Evolutionary conservation across 1,140 invertebrate genomes (phyloP).

Genomic region (Orchesella cincta): DNA sequence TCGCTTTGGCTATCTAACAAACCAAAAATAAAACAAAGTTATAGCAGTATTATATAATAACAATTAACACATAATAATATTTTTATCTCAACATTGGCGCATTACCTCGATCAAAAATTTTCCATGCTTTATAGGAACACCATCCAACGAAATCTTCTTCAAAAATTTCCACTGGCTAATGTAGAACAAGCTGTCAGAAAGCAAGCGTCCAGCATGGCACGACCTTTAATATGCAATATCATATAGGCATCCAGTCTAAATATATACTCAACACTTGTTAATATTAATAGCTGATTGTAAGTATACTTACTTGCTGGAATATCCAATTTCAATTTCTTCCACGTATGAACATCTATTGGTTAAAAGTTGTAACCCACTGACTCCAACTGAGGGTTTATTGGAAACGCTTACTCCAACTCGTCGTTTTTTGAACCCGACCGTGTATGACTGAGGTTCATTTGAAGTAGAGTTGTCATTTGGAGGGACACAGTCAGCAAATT

Average conservation of each 20-base stretch:
- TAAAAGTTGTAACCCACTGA: constrained; percentile 26
- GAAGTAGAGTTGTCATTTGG: not conserved
- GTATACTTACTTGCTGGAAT: constrained; percentile 28
- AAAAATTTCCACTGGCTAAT: constrained; percentile 28
- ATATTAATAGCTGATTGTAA: constrained; percentile 1
- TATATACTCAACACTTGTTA: too few relatives aligned
- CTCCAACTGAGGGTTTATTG: constrained; percentile 1
- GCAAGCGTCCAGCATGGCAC: constrained; percentile 13
- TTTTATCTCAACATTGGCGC: not conserved
- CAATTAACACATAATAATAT: too few relatives aligned
- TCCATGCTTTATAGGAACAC: constrained; percentile 33
- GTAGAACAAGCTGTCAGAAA: constrained; percentile 20
- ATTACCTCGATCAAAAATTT: constrained; percentile 40
- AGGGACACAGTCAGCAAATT: not conserved
- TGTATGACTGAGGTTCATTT: not conserved
- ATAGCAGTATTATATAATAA: too few relatives aligned
- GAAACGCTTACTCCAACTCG: constrained; percentile 1
- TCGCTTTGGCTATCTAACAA: not conserved
- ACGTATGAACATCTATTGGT: constrained; percentile 6
- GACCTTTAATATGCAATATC: not conserved
- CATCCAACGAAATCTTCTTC: constrained; percentile 31
- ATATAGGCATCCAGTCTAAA: too few relatives aligned
- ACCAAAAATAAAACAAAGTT: not conserved
- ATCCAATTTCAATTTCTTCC: constrained; percentile 35
- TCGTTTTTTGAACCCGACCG: not conserved